Evolutionary conservation across 2,888 invertebrate species (phyloP), one percentile per base, ranked within the genome.

Genomic region (Leptogaster cylindrica): DNA sequence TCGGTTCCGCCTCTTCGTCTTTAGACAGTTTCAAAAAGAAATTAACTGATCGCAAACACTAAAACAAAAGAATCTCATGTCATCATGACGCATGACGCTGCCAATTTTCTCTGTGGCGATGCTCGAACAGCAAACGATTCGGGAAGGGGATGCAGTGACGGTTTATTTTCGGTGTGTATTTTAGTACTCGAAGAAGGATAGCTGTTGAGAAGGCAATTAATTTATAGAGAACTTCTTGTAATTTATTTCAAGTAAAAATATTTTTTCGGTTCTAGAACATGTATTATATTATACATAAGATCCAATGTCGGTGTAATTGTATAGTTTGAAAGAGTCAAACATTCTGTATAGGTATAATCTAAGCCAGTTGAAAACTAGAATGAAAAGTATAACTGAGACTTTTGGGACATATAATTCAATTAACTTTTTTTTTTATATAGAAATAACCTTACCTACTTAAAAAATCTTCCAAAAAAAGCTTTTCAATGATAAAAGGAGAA

Each of bases 1-100:
- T 58, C 58, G 39, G 25, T 39, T 58, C 8, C 58, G 20, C 39
- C 41, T 58, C 4, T 27, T 27, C 27, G 25, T 18, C 12, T 50
- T 12, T 58, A 25, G 58, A 58, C 41, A 41, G 58, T 14, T 14
- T 27, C 23, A 36, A 39, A 58, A 39, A 39, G 14, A 39, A 41
- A 7, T 25, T 58, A 10, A 41, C 58, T 27, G 46, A 46, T 36
- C 58, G 8, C 12, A n/a, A 14, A 10, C n/a, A 14, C 36, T 2
- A 25, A 10, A 8, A 39, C 25, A 52, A 52, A 33, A 18, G 52
- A 52, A 52, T 58, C 41, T 14, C 16, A n/a, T 41, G 58, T 58
- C 41, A 39, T 39, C 58, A 25, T 14, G 58, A 58, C 41, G 39
- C 58, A 58, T 58, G n/a, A 41, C 39, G 39, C 58, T 58, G 58